Base-by-base conservation (phyloP, 1,140 invertebrate species). In the Zaprionus vittiger region DNA sequence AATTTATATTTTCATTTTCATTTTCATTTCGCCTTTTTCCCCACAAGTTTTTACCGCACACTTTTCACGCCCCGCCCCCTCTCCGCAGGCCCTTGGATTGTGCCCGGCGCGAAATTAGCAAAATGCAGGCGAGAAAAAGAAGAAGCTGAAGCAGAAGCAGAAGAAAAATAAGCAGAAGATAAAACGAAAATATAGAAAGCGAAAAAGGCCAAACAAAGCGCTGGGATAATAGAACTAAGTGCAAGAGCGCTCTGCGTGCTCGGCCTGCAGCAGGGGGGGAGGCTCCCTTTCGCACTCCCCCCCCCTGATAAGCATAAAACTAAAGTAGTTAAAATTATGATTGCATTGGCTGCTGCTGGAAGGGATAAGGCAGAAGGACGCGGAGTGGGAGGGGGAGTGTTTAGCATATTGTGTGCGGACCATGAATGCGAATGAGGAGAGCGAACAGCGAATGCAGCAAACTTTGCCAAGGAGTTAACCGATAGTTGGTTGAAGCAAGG, bases 321-420 rank as follows among this genome's bases (percentile, higher is more conserved):
- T 83, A 89, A 87, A 83, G 84, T 89, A 89, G 81, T 87, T 87
- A 89, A 87, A 87, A 87, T 89, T 87, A 87, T 87, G 84, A 87
- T 87, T 87, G 85, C 84, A 87, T 84, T 89, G 81, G 80, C 73
- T 75, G 62, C 9, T 34, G 54, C 28, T 28, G 28, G 7, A 7
- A 31, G 31, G 63, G 2, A n/a, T 24, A 47, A 15, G 15, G 55
- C 20, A 44, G n/a, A 1, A 22, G 11, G 1, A 24, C 12, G 38
- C 6, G 26, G 9, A 37, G 67, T 34, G 49, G 62, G 38, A 14
- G 41, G 59, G 54, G 57, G 66, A 70, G 74, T 73, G 77, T 78
- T 87, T 87, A 87, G 74, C 83, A 87, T 87, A 87, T 89, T 87
- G 83, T 89, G 77, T 63, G 75, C 49, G 37, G 17, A 70, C 77